Base-by-base conservation (phyloP, 2,797 vertebrate species). In the Onychomys arenicola region DNA sequence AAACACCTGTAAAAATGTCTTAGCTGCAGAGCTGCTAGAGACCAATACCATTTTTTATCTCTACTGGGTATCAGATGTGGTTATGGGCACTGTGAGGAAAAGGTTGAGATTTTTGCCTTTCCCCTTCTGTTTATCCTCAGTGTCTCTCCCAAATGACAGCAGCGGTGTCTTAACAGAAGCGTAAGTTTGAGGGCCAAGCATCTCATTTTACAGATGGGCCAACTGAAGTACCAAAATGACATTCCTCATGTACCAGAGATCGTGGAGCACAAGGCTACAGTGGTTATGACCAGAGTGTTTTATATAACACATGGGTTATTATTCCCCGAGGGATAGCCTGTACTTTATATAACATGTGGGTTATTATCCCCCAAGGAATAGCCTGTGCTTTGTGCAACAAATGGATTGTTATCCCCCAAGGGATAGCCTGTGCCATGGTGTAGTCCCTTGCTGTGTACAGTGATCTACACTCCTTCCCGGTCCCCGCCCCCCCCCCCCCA, bases 161-260 rank as follows among this genome's bases (percentile, higher is more conserved):
- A 13, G 37, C 92, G 46, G n/a, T 37, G 21, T 73, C 93, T 86
- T 88, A 82, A 57, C 59, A 88, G 67, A 67, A 23, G 5, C 25
- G 10, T 37, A 19, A 37, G 59, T 32, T 8, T 0, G 4, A 83
- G 90, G 67, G 77, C 37, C 78, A 90, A 90, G 2, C 16, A 3
- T 94, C 69, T 91, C 75, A 80, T 84, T 96, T 92, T 92, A 57
- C 57, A 93, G 32, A 49, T 94, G 90, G 86, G 32, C 32, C 46
- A 76, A 9, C 3, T 49, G 21, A 83, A 94, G 43, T 92, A n/a
- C 37, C 63, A 73, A 88, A 40, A 59, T 17, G 7, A 78, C 23
- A 25, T 5, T 29, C 11, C 34, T 95, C 23, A 5, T 40, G 2
- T 5, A 11, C 67, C 92, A 49, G 23, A 29, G 32, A 75, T 59